Evolutionary conservation across 2,113 vertebrate species (phyloP).

Genomic region (Cacatua alba): DNA sequence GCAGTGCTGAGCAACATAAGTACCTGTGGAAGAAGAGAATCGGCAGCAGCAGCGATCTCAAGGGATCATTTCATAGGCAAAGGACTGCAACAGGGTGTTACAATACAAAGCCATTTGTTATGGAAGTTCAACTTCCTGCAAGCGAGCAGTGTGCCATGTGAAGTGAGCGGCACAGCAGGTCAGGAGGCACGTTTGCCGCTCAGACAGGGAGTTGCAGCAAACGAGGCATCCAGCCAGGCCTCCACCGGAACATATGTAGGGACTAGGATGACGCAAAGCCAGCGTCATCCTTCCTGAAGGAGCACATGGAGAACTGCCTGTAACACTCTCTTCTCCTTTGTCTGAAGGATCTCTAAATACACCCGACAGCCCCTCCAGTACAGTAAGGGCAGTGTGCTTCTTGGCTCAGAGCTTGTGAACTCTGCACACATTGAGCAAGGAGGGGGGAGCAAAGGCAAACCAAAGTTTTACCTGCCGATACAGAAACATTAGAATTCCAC

Average conservation of each 20-base stretch:
- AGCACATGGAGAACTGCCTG: not conserved
- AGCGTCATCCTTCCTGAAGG: not conserved
- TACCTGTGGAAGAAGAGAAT: not conserved
- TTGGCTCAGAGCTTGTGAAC: not conserved
- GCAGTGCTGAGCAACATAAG: not conserved
- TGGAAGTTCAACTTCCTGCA: not conserved
- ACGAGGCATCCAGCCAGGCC: fast-evolving
- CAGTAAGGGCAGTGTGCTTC: not conserved
- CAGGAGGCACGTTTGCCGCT: fast-evolving
- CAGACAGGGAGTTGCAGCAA: not conserved
- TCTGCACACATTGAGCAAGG: not conserved
- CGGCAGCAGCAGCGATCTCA: not conserved
- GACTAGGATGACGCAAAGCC: not conserved
- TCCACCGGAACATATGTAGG: fast-evolving
- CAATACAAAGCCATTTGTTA: not conserved
- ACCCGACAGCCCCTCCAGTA: fast-evolving
- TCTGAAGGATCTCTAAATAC: not conserved
- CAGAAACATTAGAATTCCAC: not conserved
- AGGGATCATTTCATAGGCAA: not conserved
- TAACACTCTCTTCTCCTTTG: not conserved
- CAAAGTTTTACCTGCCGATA: not conserved
- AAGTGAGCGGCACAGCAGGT: fast-evolving
- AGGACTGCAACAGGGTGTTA: not conserved
- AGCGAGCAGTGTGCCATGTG: fast-evolving
- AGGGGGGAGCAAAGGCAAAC: not conserved